These are phyloP conservation scores for Caenorhabditis sp. DNA, from an alignment of 2,888 invertebrate species.

Conservation along the genomic window DNA sequence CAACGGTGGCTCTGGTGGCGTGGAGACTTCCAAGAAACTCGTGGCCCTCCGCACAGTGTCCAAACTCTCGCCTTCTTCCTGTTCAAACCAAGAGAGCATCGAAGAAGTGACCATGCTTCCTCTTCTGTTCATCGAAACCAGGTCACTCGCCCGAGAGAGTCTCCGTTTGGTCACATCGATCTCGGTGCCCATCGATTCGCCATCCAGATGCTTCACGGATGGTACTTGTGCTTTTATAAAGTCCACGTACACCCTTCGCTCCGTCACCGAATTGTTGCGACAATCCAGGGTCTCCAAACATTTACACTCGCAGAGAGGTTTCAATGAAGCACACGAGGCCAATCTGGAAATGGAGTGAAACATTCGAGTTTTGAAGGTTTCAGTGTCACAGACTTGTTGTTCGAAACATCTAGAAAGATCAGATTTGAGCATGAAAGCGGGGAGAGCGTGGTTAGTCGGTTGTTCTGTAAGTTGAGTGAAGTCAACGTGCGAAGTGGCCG, in stretches of 20 bases:
- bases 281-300: constrained; percentile 46
- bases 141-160: constrained; percentile 39
- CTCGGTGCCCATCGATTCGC: constrained; percentile 39
- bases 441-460: constrained; percentile 35
- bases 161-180: constrained; percentile 42
- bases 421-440: constrained; percentile 37
- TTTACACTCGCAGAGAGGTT: constrained; percentile 45
- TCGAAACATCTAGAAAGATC: constrained; percentile 30
- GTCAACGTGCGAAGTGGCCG: constrained; percentile 22
- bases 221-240: constrained; percentile 56
- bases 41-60: constrained; percentile 16
- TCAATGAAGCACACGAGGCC: constrained; percentile 52
- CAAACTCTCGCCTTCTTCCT: constrained; percentile 35
- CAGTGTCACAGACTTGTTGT: constrained; percentile 34
- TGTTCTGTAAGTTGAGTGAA: constrained; percentile 36
- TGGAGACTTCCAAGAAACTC: constrained; percentile 26
- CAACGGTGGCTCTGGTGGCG: constrained; percentile 5
- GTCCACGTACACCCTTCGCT: constrained; percentile 56
- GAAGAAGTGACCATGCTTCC: constrained; percentile 44
- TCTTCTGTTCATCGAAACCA: constrained; percentile 35
- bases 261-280: constrained; percentile 56
- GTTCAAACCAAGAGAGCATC: constrained; percentile 41
- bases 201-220: constrained; percentile 35
- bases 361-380: too few relatives aligned
- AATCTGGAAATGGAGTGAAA: too few relatives aligned